Conservation (phyloP, 2,113 vertebrate genomes). For the Lynx canadensis region DNA sequence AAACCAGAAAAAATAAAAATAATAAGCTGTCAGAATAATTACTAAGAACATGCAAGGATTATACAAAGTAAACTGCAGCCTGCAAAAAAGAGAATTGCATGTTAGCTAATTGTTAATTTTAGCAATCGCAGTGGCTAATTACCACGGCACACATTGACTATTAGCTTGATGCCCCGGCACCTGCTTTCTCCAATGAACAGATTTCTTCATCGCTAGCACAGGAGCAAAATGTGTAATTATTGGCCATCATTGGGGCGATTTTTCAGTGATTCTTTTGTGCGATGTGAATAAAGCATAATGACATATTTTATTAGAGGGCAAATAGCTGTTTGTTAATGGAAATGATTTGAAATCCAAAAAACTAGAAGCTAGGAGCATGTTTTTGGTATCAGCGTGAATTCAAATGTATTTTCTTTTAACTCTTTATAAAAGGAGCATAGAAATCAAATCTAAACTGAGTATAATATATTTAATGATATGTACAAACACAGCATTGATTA, state of each 20-base stretch:
- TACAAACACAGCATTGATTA: conserved; percentile 92
- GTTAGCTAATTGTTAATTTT: conserved; percentile 99
- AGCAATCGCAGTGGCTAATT: conserved; percentile 98
- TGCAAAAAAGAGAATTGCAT: conserved; percentile 97
- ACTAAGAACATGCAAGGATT: conserved; percentile 95
- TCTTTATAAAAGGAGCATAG: conserved; percentile 90
- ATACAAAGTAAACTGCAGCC: conserved; percentile 95
- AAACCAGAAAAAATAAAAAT: conserved; percentile 93
- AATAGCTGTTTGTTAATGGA: conserved; percentile 95
- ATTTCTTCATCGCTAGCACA: conserved; percentile 93
- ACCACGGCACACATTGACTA: conserved; percentile 97
- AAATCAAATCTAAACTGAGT: conserved; percentile 92
- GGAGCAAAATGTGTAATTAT: conserved; percentile 99
- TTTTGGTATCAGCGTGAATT: conserved; percentile 91
- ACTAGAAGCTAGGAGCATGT: conserved; percentile 88
- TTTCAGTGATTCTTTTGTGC: conserved; percentile 99
- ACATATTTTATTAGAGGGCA: conserved; percentile 99
- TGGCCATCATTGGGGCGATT: conserved; percentile 99
- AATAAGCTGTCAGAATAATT: conserved; percentile 93
- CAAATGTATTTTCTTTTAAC: conserved; percentile 92
- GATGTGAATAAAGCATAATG: conserved; percentile 99
- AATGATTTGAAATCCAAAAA: conserved; percentile 93
- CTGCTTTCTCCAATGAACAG: conserved; percentile 96
- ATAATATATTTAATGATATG: conserved; percentile 93
- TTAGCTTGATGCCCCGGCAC: conserved; percentile 99